These are phyloP conservation scores for Planiliza haematocheilus DNA, from an alignment of 2,113 vertebrate genomes.

Conservation along the genomic window DNA sequence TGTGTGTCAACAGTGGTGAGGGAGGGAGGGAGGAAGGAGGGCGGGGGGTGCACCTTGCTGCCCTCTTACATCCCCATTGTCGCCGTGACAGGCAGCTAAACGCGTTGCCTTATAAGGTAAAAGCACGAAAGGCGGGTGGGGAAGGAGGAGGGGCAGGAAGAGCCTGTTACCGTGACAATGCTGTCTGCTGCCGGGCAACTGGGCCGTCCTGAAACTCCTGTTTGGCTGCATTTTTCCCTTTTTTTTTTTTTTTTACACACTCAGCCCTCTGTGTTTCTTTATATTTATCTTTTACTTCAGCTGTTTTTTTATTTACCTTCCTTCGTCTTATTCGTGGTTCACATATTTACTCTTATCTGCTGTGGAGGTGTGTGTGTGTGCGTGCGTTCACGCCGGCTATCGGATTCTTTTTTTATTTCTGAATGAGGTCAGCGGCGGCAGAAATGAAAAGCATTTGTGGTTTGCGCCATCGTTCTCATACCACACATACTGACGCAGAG, in stretches of 20 bases:
- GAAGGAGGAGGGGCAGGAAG: conserved; percentile 72
- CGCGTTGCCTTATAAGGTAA: conserved; percentile 83
- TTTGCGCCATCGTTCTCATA: conserved; percentile 19
- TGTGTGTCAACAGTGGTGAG: neutral
- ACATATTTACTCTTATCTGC: conserved; percentile 8
- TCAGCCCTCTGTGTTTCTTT: neutral
- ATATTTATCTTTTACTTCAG: neutral
- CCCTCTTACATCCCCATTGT: conserved; percentile 76
- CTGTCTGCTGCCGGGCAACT: conserved; percentile 74
- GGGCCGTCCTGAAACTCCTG: conserved; percentile 75
- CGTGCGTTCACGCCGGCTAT: neutral
- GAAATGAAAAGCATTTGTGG: conserved; percentile 15
- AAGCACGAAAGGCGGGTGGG: conserved; percentile 49
- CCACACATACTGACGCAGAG: neutral
- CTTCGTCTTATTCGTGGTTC: conserved; percentile 16
- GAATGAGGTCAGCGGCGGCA: conserved; percentile 16
- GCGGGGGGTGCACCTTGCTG: conserved; percentile 65
- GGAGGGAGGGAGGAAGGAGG: conserved; percentile 19
- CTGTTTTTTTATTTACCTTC: neutral
- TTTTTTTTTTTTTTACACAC: neutral
- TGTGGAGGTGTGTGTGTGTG: conserved; percentile 12
- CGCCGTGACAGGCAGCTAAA: conserved; percentile 68
- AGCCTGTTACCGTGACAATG: conserved; percentile 78
- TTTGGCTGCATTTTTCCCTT: conserved; percentile 68
- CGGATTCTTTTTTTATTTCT: neutral